These are phyloP conservation scores for Eutrigla gurnardus DNA, from an alignment of 2,797 vertebrate species.

Conservation along the genomic window DNA sequence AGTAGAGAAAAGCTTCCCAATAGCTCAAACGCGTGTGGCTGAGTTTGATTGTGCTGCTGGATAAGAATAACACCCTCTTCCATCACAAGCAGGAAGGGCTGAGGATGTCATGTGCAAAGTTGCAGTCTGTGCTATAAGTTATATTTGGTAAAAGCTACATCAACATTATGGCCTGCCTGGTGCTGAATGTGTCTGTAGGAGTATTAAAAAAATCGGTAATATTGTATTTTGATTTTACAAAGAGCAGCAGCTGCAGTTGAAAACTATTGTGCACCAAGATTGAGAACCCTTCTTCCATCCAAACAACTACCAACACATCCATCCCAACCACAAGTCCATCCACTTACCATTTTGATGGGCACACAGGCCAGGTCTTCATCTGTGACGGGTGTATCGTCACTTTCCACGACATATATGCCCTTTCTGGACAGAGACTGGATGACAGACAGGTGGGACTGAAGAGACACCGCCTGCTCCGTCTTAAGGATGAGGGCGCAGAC, in stretches of 20 bases:
- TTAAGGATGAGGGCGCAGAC: constrained; percentile 97
- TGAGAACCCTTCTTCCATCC: neutral
- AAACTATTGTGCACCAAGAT: neutral
- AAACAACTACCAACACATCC: neutral
- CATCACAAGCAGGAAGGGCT: constrained; percentile 65
- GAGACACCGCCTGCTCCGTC: constrained; percentile 92
- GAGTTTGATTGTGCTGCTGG: constrained; percentile 7
- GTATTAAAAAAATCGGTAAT: neutral
- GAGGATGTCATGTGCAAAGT: constrained; percentile 24
- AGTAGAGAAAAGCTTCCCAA: neutral
- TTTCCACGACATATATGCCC: constrained; percentile 98
- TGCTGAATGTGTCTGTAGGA: neutral
- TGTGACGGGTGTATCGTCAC: constrained; percentile 91
- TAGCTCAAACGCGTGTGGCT: neutral
- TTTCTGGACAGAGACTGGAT: constrained; percentile 96
- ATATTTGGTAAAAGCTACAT: constrained; percentile 1
- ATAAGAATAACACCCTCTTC: constrained; percentile 20
- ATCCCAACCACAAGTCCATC: neutral
- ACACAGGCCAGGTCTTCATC: constrained; percentile 89
- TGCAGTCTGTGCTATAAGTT: constrained; percentile 11
- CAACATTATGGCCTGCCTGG: neutral
- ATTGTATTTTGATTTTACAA: neutral
- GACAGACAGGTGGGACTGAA: constrained; percentile 95
- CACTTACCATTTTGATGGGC: constrained; percentile 98
- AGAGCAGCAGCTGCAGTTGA: neutral